A percentile compares a stretch with the other conserved stretches of the same genome.
Evolutionary conservation across 2,888 invertebrate genomes (phyloP).

Genomic region (Sphecodes monilicornis): DNA sequence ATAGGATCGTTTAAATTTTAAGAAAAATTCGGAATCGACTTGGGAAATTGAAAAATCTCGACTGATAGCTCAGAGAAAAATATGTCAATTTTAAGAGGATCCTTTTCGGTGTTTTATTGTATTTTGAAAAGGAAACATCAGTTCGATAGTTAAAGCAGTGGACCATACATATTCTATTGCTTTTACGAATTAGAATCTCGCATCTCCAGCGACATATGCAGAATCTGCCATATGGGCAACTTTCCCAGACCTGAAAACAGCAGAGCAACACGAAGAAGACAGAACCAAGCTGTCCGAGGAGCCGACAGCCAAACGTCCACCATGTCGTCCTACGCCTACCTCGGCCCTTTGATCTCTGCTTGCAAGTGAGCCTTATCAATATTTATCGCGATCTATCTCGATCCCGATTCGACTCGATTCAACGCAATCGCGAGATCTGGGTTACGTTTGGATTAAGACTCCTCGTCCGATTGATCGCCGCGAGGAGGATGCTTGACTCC

Average conservation of each 20-base stretch:
- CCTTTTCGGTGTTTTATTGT: no score
- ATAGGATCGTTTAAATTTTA: no score
- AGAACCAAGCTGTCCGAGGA: slow-evolving; percentile 59
- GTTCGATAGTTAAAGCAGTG: no score
- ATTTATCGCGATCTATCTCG: slow-evolving; percentile 33
- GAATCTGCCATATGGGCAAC: slow-evolving; percentile 83
- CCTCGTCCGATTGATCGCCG: slow-evolving; percentile 1
- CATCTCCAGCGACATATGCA: slow-evolving; percentile 77
- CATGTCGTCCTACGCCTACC: slow-evolving; percentile 74
- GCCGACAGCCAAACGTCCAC: slow-evolving; percentile 71
- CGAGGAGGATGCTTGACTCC: slow-evolving; percentile 5
- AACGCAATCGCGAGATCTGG: slow-evolving; percentile 20
- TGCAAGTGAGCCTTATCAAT: slow-evolving; percentile 78
- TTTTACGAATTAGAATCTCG: slow-evolving; percentile 32
- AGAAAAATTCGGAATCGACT: no score
- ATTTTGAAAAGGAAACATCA: no score
- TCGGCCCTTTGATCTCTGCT: slow-evolving; percentile 80
- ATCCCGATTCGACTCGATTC: background rate
- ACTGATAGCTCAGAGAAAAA: no score
- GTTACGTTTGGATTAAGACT: slow-evolving; percentile 30
- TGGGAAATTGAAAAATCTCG: no score
- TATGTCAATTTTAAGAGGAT: no score
- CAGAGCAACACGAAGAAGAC: slow-evolving; percentile 61
- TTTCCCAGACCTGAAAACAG: slow-evolving; percentile 65
- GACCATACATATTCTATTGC: background rate